phyloP scores from a whole-genome alignment of 2,888 invertebrate species.

The Dryadula phaetusa region DNA sequence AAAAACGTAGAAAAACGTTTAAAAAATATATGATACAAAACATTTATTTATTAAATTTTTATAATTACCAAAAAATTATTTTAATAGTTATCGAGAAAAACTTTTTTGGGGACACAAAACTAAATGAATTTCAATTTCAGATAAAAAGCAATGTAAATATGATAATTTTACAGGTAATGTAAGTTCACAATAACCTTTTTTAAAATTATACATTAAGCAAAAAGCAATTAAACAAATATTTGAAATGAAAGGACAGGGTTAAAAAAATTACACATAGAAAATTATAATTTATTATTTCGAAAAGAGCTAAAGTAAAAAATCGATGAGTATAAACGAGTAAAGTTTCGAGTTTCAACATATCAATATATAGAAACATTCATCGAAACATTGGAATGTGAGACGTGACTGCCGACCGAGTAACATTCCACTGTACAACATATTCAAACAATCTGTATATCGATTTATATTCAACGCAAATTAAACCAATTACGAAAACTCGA shows the following conservation, averaged over 20 bases:
- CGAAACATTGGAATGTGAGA: slow-evolving; percentile 49
- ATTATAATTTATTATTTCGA: slow-evolving; percentile 79
- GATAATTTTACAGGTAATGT: no score
- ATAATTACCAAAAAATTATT: no score
- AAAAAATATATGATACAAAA: no score
- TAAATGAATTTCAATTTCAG: no score
- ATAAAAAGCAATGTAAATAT: no score
- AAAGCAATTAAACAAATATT: neutral
- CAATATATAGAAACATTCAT: slow-evolving; percentile 53
- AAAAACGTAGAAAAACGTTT: no score
- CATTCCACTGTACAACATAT: neutral
- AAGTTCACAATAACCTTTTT: no score
- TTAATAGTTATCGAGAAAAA: no score
- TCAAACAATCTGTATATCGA: neutral
- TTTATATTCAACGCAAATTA: no score
- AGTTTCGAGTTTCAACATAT: slow-evolving; percentile 42
- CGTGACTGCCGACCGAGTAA: slow-evolving; percentile 34
- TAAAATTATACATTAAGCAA: neutral
- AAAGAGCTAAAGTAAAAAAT: slow-evolving; percentile 71
- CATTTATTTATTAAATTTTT: no score
- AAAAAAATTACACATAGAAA: slow-evolving; percentile 67
- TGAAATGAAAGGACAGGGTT: neutral
- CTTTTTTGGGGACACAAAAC: no score
- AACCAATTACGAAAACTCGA: no score
- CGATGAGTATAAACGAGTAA: slow-evolving; percentile 70